Percentiles rank a stretch among this genome's conserved stretches.
These are phyloP conservation scores for Lasius fuliginosus DNA, from an alignment of 2,888 invertebrate genomes.

Conservation along the genomic window DNA sequence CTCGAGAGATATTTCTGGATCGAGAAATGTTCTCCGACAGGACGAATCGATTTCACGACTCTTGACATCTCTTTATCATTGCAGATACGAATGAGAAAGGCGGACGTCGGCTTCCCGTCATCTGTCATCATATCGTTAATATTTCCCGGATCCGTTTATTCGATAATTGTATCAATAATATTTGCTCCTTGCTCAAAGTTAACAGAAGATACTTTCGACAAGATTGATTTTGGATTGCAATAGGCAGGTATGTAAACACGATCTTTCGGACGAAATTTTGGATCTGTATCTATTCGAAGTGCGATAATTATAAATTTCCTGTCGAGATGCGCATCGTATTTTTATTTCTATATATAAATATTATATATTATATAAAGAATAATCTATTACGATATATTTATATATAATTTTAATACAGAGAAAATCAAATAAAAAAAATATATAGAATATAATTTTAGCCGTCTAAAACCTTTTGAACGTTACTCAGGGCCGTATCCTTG, in stretches of 20 bases:
- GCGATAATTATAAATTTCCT: constrained; percentile 69
- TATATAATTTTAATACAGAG: too few species aligned
- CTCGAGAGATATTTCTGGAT: background rate
- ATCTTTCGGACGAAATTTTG: constrained; percentile 54
- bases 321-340: constrained; percentile 28
- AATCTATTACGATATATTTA: too few species aligned
- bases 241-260: constrained; percentile 56
- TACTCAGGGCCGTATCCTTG: too few species aligned
- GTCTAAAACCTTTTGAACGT: too few species aligned
- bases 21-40: background rate
- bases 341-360: background rate
- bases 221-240: constrained; percentile 29
- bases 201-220: constrained; percentile 41
- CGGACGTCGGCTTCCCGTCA: background rate
- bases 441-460: too few species aligned
- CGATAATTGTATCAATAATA: constrained; percentile 22
- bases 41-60: background rate
- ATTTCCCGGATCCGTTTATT: background rate
- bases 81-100: background rate
- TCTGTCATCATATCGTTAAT: background rate
- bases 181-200: constrained; percentile 7
- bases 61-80: background rate
- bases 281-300: constrained; percentile 61
- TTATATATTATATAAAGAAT: too few species aligned
- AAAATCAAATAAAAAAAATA: background rate